phyloP scores from a whole-genome alignment of 1,140 invertebrate species.

The Dryas iulia region DNA sequence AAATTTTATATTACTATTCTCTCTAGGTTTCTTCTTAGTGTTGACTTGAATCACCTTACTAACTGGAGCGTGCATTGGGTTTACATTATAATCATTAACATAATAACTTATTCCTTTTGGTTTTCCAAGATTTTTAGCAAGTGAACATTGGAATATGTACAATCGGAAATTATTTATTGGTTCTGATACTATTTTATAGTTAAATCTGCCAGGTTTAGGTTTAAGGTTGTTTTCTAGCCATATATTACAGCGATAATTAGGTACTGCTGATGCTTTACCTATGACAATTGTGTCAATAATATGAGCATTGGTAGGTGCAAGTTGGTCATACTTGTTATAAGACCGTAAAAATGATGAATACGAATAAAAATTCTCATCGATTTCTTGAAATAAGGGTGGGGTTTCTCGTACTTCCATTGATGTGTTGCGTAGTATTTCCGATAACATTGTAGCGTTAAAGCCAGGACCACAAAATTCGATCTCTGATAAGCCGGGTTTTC shows the following conservation, averaged over 20 bases:
- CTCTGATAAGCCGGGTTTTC: constrained; percentile 80
- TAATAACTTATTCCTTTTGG: constrained; percentile 81
- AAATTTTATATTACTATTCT: constrained; percentile 66
- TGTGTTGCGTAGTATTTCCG: constrained; percentile 70
- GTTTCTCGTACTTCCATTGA: constrained; percentile 72
- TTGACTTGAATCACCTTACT: constrained; percentile 71
- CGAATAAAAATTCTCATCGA: constrained; percentile 77
- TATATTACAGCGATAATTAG: constrained; percentile 79
- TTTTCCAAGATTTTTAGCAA: constrained; percentile 65
- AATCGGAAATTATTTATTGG: constrained; percentile 58
- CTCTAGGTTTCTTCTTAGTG: constrained; percentile 56
- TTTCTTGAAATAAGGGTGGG: constrained; percentile 74
- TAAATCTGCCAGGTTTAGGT: constrained; percentile 78
- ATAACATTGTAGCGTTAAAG: constrained; percentile 75
- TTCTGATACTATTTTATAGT: constrained; percentile 62
- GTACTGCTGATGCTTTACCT: constrained; percentile 61
- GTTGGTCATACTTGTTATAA: constrained; percentile 71
- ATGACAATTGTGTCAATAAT: constrained; percentile 78
- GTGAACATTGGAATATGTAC: constrained; percentile 77
- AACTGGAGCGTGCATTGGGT: constrained; percentile 77
- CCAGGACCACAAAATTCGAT: constrained; percentile 77
- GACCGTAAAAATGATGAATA: constrained; percentile 80
- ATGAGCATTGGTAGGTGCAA: constrained; percentile 52
- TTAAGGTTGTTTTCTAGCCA: constrained; percentile 80
- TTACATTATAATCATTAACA: constrained; percentile 73